phyloP scores from a whole-genome alignment of 2,888 invertebrate genomes.

The Ormyrus pomaceus region DNA sequence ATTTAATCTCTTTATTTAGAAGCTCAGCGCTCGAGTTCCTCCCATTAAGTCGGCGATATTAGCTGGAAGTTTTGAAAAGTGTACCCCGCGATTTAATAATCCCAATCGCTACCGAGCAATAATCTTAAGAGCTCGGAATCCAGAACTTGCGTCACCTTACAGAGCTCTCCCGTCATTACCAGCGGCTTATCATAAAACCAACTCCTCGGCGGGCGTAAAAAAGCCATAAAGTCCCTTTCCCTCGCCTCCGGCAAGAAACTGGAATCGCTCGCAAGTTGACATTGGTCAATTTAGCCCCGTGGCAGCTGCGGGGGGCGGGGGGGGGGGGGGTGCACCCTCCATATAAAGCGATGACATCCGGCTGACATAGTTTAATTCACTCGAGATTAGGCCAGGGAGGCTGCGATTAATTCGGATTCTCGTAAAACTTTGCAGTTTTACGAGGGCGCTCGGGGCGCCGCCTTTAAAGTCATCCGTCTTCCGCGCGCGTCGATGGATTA shows the following conservation, averaged over 20 bases:
- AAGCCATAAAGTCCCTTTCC: background rate
- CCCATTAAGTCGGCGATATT: too few relatives aligned
- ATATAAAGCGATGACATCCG: background rate
- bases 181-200: conserved; percentile 26
- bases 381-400: conserved; percentile 21
- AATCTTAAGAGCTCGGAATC: background rate
- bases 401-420: conserved; percentile 44
- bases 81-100: too few relatives aligned
- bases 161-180: too few relatives aligned
- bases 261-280: background rate
- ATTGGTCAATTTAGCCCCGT: conserved; percentile 20
- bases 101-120: background rate
- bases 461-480: conserved; percentile 48
- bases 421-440: conserved; percentile 49
- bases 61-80: too few relatives aligned
- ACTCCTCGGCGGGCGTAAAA: conserved; percentile 17
- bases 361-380: conserved; percentile 21
- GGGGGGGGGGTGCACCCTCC: too few relatives aligned
- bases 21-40: too few relatives aligned
- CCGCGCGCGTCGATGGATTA: conserved; percentile 47
- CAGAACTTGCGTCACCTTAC: background rate
- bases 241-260: background rate
- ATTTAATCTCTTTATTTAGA: too few relatives aligned
- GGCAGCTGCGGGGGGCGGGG: background rate
- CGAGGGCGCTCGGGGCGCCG: conserved; percentile 12